A percentile compares a stretch with the other conserved stretches of the same genome.
phyloP scores from a whole-genome alignment of 64 coral and sea anemone genomes.

The Astreopora myriophthalma region DNA sequence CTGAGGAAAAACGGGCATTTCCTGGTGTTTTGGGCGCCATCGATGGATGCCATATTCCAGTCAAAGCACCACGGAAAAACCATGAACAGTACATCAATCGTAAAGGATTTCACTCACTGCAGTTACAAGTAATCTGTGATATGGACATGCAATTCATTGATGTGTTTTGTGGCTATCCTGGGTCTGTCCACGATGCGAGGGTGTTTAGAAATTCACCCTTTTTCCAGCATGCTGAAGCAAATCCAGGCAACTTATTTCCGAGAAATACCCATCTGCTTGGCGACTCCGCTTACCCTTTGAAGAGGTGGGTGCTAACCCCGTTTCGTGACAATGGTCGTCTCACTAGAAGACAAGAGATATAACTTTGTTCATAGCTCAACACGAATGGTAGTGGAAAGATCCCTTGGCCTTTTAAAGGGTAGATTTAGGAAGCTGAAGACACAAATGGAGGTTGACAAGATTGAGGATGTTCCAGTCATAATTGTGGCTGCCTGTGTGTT shows the following conservation, averaged over 20 bases:
- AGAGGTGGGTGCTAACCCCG: not conserved
- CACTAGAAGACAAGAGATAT: not conserved
- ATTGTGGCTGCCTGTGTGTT: slow-evolving; percentile 22
- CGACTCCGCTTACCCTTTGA: not conserved
- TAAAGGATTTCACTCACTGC: slow-evolving; percentile 44
- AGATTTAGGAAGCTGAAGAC: slow-evolving; percentile 36
- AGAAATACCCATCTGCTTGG: slow-evolving; percentile 30
- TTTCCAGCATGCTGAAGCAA: slow-evolving; percentile 33
- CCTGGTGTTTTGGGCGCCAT: slow-evolving; percentile 43
- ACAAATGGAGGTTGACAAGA: slow-evolving; percentile 13
- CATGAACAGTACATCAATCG: slow-evolving; percentile 36
- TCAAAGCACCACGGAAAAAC: slow-evolving; percentile 43
- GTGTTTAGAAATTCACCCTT: slow-evolving; percentile 35
- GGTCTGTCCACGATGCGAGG: slow-evolving; percentile 23
- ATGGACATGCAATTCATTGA: slow-evolving; percentile 44
- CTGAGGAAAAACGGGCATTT: slow-evolving; percentile 27
- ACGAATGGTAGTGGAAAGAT: slow-evolving; percentile 32
- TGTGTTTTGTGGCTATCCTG: slow-evolving; percentile 39
- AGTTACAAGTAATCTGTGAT: slow-evolving; percentile 47
- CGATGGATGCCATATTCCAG: slow-evolving; percentile 28
- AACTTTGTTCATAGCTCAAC: slow-evolving; percentile 32
- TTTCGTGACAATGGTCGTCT: slow-evolving; percentile 34
- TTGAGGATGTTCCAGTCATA: not conserved
- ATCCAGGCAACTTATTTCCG: slow-evolving; percentile 13
- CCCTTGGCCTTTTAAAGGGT: slow-evolving; percentile 11